These are phyloP conservation scores for Centropyge bicolor DNA, from an alignment of 2,797 vertebrate species.

Conservation along the genomic window DNA sequence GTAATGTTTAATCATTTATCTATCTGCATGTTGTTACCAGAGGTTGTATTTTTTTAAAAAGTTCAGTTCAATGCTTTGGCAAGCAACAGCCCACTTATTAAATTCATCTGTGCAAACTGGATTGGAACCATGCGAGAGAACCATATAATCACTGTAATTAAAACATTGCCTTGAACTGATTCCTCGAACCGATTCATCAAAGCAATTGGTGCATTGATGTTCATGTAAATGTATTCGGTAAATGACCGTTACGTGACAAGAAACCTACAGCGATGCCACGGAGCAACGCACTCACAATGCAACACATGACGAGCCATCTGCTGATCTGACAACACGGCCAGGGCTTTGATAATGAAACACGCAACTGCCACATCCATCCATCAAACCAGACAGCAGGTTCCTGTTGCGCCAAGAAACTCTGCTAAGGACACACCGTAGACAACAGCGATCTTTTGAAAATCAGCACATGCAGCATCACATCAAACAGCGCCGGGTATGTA, in stretches of 20 bases:
- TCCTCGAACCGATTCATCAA: slow-evolving; percentile 43
- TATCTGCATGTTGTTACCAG: slow-evolving; percentile 12
- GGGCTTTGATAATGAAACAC: slow-evolving; percentile 35
- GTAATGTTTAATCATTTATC: neutral
- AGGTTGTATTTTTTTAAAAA: slow-evolving; percentile 21
- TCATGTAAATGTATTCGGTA: slow-evolving; percentile 22
- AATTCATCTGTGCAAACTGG: slow-evolving; percentile 24
- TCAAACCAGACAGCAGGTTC: slow-evolving; percentile 49
- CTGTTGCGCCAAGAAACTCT: slow-evolving; percentile 16
- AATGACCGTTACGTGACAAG: slow-evolving; percentile 29
- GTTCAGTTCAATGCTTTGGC: slow-evolving; percentile 22
- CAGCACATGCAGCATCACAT: slow-evolving; percentile 24
- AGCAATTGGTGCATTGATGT: slow-evolving; percentile 17
- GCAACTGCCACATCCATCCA: slow-evolving; percentile 49
- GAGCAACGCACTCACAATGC: slow-evolving; percentile 19
- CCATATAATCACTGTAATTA: slow-evolving; percentile 44
- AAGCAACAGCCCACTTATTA: slow-evolving; percentile 30
- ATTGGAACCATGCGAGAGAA: slow-evolving; percentile 25
- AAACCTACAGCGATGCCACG: slow-evolving; percentile 19
- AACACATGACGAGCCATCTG: slow-evolving; percentile 40
- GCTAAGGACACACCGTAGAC: slow-evolving; percentile 16
- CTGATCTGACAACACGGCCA: slow-evolving; percentile 30
- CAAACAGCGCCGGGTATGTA: slow-evolving; percentile 13
- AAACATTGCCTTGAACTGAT: slow-evolving; percentile 32
- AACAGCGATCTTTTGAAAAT: slow-evolving; percentile 31